Percentiles rank a stretch among this genome's conserved stretches.
phyloP scores from a whole-genome alignment of 2,797 vertebrate species.

The Parauchenoglanis ngamensis region DNA sequence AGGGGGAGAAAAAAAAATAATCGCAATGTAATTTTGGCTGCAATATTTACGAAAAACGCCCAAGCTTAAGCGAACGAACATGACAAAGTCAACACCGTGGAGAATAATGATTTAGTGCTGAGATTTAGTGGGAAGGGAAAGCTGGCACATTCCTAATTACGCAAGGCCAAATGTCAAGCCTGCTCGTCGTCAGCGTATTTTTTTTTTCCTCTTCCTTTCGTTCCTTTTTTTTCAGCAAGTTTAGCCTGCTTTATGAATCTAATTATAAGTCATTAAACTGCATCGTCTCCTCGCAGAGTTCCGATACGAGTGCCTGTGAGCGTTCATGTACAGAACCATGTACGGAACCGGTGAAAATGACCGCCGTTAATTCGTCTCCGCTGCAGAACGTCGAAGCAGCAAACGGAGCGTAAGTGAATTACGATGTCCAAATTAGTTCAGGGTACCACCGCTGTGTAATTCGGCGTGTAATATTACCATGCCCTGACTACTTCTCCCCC shows the following conservation, averaged over 20 bases:
- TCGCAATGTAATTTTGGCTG: constrained; percentile 84
- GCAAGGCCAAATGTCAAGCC: constrained; percentile 83
- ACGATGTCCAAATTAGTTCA: constrained; percentile 54
- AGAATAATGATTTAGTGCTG: constrained; percentile 82
- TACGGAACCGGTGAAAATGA: constrained; percentile 45
- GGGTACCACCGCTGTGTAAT: constrained; percentile 48
- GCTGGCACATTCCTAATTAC: constrained; percentile 83
- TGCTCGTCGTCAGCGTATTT: constrained; percentile 81
- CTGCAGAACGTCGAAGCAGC: constrained; percentile 35
- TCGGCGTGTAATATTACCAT: constrained; percentile 54
- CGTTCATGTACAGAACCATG: constrained; percentile 33
- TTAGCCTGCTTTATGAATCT: constrained; percentile 79
- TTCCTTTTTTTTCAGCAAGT: constrained; percentile 70
- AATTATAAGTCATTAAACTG: constrained; percentile 84
- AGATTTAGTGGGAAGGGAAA: constrained; percentile 79
- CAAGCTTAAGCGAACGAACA: constrained; percentile 78
- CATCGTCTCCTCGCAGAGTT: constrained; percentile 61
- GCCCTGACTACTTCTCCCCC: constrained; percentile 43
- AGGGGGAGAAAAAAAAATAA: constrained; percentile 81
- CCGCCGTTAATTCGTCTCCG: constrained; percentile 54
- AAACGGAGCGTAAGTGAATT: constrained; percentile 53
- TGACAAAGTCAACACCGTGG: constrained; percentile 77
- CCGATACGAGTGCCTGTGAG: not conserved
- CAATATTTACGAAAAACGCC: constrained; percentile 75
- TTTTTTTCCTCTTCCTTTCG: constrained; percentile 53